phyloP scores from a whole-genome alignment of 2,797 vertebrate genomes.

The Ambastaia sidthimunki region DNA sequence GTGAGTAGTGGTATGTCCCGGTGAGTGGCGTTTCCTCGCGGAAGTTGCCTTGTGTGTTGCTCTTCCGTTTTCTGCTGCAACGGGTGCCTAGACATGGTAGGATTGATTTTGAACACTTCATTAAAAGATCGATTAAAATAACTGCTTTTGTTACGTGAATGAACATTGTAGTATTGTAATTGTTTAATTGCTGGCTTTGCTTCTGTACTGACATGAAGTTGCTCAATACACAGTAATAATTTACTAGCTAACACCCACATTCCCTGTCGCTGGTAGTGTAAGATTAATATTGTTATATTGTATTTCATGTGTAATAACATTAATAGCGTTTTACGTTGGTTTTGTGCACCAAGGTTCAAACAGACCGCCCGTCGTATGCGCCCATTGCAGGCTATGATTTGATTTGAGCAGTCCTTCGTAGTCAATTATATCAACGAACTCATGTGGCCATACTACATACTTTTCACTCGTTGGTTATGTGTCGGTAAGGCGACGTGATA shows the following conservation, averaged over 20 bases:
- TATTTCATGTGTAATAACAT: neutral
- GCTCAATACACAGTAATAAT: neutral
- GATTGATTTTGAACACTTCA: conserved; percentile 40
- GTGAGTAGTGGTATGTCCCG: conserved; percentile 48
- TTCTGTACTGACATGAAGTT: neutral
- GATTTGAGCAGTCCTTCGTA: neutral
- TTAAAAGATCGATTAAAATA: neutral
- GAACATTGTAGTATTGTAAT: no score
- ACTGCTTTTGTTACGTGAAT: neutral
- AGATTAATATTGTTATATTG: neutral
- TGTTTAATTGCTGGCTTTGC: neutral
- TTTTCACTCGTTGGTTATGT: conserved; percentile 36
- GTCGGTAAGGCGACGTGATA: no score
- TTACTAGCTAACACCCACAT: conserved; percentile 58
- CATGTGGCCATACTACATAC: conserved; percentile 24
- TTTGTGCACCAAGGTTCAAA: neutral
- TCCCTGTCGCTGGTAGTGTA: conserved; percentile 55
- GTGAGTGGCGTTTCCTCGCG: conserved; percentile 49
- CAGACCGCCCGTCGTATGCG: no score
- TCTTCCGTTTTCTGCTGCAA: conserved; percentile 75
- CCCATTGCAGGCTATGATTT: neutral
- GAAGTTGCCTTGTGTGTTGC: conserved; percentile 61
- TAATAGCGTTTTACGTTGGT: neutral
- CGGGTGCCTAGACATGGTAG: conserved; percentile 76
- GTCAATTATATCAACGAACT: neutral